phyloP scores from a whole-genome alignment of 2,797 vertebrate species.

The Botia kubotai region DNA sequence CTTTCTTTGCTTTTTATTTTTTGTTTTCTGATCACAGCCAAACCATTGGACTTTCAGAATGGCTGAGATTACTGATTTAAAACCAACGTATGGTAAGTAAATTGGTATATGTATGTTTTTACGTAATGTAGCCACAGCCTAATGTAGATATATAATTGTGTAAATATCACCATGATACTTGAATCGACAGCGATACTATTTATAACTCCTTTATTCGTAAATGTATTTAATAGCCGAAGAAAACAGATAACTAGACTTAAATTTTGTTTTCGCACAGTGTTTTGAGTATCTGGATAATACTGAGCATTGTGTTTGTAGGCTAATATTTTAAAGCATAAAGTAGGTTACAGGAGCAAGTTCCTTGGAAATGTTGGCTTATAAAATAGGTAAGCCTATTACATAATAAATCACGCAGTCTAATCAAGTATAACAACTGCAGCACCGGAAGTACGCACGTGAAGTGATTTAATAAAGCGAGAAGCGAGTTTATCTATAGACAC shows the following conservation, averaged over 20 bases:
- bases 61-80: conserved; percentile 67
- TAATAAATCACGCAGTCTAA: neutral
- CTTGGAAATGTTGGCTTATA: neutral
- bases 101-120: conserved; percentile 15
- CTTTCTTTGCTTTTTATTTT: conserved; percentile 51
- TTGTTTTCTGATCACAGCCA: conserved; percentile 49
- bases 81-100: conserved; percentile 64
- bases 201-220: no score
- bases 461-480: neutral
- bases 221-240: neutral
- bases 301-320: neutral
- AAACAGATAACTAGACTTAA: no score
- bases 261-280: neutral
- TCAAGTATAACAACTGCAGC: neutral
- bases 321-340: neutral
- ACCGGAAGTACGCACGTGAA: conserved; percentile 13
- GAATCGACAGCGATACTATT: neutral
- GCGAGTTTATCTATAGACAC: neutral
- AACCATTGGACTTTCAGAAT: conserved; percentile 55
- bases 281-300: neutral
- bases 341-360: neutral
- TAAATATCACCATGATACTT: neutral
- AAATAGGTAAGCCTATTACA: neutral
- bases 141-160: neutral
- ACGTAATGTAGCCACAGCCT: neutral